Conservation (phyloP, 37 sponge, comb jelly and placozoan genomes). For the Aphrocallistes beatrix region DNA sequence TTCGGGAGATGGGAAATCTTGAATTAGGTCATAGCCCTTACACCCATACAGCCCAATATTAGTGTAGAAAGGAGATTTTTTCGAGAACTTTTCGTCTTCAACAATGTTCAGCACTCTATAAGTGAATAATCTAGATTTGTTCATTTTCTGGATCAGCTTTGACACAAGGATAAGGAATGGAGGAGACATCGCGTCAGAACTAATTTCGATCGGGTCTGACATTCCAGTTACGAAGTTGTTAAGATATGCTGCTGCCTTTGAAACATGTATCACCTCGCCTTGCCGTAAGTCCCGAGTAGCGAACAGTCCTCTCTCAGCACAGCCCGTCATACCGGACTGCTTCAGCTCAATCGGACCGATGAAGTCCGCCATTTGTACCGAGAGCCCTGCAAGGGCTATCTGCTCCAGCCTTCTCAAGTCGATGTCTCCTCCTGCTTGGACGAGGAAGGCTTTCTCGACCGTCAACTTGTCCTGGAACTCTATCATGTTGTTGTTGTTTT, state of each 20-base stretch:
- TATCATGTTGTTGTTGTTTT: neutral
- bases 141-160: neutral
- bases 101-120: constrained; percentile 7
- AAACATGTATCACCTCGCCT: neutral
- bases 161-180: neutral
- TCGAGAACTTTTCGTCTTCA: neutral
- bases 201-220: neutral
- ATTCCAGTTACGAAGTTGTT: neutral
- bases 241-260: neutral
- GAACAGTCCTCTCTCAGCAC: neutral
- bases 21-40: neutral
- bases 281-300: neutral
- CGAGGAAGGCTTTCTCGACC: neutral
- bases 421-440: neutral
- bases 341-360: neutral
- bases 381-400: neutral
- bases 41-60: neutral
- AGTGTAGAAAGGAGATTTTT: neutral
- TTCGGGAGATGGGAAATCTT: neutral
- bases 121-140: neutral
- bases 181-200: neutral
- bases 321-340: neutral
- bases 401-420: neutral
- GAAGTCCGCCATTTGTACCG: neutral
- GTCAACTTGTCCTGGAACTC: neutral